Evolutionary conservation across 2,113 vertebrate species (phyloP), one percentile per base, ranked within the genome.

Genomic region (Hemiprocne comata): DNA sequence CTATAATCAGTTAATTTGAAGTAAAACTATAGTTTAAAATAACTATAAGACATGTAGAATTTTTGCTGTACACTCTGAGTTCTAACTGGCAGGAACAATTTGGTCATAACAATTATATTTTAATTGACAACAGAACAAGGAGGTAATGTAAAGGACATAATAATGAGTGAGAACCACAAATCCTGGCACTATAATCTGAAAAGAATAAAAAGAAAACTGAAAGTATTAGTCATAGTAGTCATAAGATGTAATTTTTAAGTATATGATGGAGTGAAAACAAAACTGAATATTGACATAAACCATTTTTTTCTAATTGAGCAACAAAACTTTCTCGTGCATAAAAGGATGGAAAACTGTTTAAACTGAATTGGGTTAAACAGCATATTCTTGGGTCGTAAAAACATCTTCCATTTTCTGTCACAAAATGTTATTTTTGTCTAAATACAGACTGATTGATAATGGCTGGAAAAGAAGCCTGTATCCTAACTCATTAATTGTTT

Each of bases 1-100:
- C 62, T 72, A 79, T 62, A 69, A 85, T 57, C 11, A 66, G 48
- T 72, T 85, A 79, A 85, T 70, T 44, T 85, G 34, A 79, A 96
- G 16, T 51, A 85, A 89, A 89, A 55, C 0, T 25, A 13, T 13
- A 72, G 38, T 64, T 86, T 61, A 69, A 91, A 80, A 75, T 87
- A 89, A 28, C 53, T 14, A 36, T 29, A 36, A 67, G 76, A 80
- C 23, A 36, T 2, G 26, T 40, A 60, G 18, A 36, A 20, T 26
- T 90, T 85, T 77, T 83, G 23, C 34, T 72, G 1, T 53, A 36
- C 67, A 26, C 12, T 78, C 44, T 51, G 11, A 25, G 11, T 64
- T 82, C 38, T 86, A 62, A 66, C 13, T 86, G 72, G 46, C 36
- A 77, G 64, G 48, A 86, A 66, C 10, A 83, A 83, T 64, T 58